Percentiles rank a stretch among this genome's conserved stretches.
Evolutionary conservation across 2,797 vertebrate genomes (phyloP).

Genomic region (Mormyrus proboscirostris): DNA sequence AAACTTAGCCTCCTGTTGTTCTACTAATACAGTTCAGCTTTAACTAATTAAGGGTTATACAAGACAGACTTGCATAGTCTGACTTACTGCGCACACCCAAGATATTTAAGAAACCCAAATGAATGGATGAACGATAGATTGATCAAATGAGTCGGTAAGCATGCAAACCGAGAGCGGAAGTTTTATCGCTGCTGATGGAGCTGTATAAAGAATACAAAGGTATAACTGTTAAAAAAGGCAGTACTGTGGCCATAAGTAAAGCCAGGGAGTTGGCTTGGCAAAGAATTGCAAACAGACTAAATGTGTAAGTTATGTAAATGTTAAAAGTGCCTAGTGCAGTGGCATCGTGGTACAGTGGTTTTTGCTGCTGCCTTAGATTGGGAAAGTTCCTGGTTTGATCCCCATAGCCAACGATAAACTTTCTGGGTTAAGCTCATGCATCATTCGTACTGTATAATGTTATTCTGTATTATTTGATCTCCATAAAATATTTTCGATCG

Average conservation of each 20-base stretch:
- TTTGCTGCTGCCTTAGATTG: background rate
- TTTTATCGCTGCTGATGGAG: background rate
- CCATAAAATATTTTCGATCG: background rate
- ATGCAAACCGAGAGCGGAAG: background rate
- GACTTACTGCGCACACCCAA: background rate
- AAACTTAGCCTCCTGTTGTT: background rate
- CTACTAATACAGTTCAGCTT: background rate
- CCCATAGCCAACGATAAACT: background rate
- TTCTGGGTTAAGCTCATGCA: background rate
- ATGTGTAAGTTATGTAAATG: background rate
- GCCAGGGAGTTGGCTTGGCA: background rate
- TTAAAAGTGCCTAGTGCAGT: background rate
- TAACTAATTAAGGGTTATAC: background rate
- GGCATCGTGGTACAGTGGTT: background rate
- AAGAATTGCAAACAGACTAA: background rate
- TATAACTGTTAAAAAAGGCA: background rate
- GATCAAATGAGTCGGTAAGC: background rate
- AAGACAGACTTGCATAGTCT: background rate
- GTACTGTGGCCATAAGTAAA: background rate
- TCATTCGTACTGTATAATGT: background rate
- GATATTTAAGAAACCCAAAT: background rate
- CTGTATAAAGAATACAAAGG: background rate
- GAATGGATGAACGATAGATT: background rate
- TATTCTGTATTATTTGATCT: background rate
- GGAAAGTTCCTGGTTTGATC: background rate